Percentiles rank a stretch among this genome's conserved stretches.
These are phyloP conservation scores for Drosophila falleni DNA, from an alignment of 2,888 invertebrate species.

Conservation along the genomic window DNA sequence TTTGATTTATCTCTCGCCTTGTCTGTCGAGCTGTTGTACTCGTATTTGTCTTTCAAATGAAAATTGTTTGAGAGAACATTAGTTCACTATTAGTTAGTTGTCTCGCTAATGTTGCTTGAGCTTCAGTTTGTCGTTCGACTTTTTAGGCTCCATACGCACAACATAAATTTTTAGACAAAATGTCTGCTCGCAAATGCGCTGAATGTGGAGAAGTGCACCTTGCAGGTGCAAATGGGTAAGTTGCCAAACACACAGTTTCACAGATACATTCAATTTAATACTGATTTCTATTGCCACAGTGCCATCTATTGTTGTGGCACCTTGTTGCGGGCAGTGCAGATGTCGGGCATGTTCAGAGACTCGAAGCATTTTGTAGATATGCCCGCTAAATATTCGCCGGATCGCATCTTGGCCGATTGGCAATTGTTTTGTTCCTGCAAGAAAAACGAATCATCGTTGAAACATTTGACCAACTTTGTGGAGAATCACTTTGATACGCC, in stretches of 20 bases:
- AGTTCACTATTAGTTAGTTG: constrained; percentile 32
- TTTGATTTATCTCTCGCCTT: constrained; percentile 50
- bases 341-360: constrained; percentile 91
- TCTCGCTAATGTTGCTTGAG: constrained; percentile 4
- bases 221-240: constrained; percentile 51
- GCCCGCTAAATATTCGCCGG: constrained; percentile 90
- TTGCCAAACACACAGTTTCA: not conserved
- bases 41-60: not conserved
- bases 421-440: constrained; percentile 85
- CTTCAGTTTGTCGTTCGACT: constrained; percentile 32
- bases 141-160: constrained; percentile 23
- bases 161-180: constrained; percentile 31
- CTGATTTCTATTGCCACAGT: constrained; percentile 86
- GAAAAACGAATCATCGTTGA: constrained; percentile 55
- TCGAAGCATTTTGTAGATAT: constrained; percentile 96
- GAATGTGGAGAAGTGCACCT: constrained; percentile 53
- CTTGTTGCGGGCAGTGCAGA: constrained; percentile 92
- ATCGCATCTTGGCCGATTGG: constrained; percentile 88
- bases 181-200: constrained; percentile 42
- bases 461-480: constrained; percentile 52
- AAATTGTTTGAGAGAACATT: constrained; percentile 5
- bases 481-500: constrained; percentile 59
- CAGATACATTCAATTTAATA: not conserved
- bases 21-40: not conserved
- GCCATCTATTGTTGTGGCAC: constrained; percentile 93